Percentiles rank a stretch among this genome's conserved stretches.
phyloP scores from a whole-genome alignment of 2,113 vertebrate genomes.

The Tetrax tetrax region DNA sequence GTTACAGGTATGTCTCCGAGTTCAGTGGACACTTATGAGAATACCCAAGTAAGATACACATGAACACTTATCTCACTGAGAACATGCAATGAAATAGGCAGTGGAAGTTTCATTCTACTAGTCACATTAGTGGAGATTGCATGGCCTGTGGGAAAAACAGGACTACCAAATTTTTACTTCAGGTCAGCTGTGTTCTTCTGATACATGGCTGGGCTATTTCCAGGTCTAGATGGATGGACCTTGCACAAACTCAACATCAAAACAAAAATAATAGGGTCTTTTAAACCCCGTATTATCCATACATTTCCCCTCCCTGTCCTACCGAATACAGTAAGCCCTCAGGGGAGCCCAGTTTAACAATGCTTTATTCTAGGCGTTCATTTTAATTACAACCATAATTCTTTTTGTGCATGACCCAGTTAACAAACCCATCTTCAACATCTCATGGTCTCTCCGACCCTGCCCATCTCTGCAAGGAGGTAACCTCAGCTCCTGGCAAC shows the following conservation, averaged over 20 bases:
- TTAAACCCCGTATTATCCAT: neutral
- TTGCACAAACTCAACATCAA: neutral
- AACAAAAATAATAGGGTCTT: neutral
- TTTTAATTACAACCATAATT: constrained; percentile 44
- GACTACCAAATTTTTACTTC: neutral
- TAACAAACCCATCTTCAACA: constrained; percentile 36
- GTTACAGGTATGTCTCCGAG: neutral
- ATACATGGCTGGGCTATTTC: neutral
- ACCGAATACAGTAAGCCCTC: neutral
- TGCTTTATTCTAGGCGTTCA: constrained; percentile 53
- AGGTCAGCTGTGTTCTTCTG: neutral
- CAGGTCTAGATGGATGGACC: neutral
- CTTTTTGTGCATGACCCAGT: constrained; percentile 58
- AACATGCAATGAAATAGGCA: neutral
- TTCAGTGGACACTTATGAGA: neutral
- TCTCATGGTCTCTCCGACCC: neutral
- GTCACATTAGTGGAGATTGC: neutral
- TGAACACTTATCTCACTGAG: neutral
- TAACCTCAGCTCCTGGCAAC: constrained; percentile 1
- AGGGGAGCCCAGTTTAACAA: constrained; percentile 12
- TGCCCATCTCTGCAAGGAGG: constrained; percentile 31
- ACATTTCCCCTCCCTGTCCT: neutral
- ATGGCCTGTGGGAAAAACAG: neutral
- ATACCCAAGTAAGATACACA: neutral
- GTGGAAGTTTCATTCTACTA: neutral